Evolutionary conservation across 2,797 vertebrate genomes (phyloP), one percentile per base, ranked within the genome.

Genomic region (Gymnodraco acuticeps): DNA sequence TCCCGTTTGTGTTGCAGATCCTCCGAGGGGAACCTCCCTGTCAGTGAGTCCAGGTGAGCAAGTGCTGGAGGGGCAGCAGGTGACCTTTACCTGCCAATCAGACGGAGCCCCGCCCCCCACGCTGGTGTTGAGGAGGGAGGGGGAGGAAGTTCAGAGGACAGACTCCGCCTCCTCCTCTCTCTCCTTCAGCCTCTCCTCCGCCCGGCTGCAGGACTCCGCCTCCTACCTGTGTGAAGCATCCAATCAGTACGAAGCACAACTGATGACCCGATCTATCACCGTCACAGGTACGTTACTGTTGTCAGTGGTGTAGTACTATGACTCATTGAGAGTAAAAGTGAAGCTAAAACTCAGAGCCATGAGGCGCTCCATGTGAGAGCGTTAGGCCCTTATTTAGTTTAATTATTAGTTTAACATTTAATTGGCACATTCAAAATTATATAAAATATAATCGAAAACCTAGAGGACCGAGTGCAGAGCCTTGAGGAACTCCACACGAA

Each of bases 181-280:
- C 2, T 92, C 75, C 73, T 89, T 96, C 70, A 94, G 70, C 23
- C 77, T 97, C 53, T 48, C 88, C 47, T 89, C 88, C 0, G 78
- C 92, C 54, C 85, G 42, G 53, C 70, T 87, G 31, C 80, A 91
- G 70, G 94, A 97, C 87, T 91, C 95, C 27, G 96, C 95, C 15
- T 67, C 74, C 77, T 98, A 97, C 59, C 82, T 94, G 65, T 98
- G 96, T 80, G 91, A 95, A 87, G 95, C 93, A 51, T 78, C 75
- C 70, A 97, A 97, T 75, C 31, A 5, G 19, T 80, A 92, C 38
- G 96, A 96, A 13, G 90, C 70, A 51, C 72, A 95, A 2, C 82
- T 27, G 73, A 84, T 83, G 48, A 81, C 68, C 46, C 78, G 91
- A 72, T 14, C 94, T 41, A 42, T 97, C 65, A 83, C 68, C 14